A percentile compares a stretch with the other conserved stretches of the same genome.
Conservation (phyloP, 2,888 invertebrate species). For the Callyntrura sp. region DNA sequence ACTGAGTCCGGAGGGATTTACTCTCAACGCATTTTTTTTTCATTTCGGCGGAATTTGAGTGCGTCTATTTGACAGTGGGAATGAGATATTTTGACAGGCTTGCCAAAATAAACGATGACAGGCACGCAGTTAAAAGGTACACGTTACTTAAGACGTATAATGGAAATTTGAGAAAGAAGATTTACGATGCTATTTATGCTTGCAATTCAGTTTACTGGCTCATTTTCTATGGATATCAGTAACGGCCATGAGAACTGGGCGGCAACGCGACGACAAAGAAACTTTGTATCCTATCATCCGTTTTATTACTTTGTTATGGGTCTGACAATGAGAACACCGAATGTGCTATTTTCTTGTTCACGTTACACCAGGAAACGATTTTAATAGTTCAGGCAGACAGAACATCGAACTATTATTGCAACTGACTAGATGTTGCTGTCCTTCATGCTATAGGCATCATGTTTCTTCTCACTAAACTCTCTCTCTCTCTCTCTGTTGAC, state of each 20-base stretch:
- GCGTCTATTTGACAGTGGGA: slow-evolving; percentile 28
- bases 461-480: too few species aligned
- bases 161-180: slow-evolving; percentile 47
- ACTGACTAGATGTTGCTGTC: background rate
- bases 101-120: slow-evolving; percentile 74
- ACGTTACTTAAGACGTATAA: background rate
- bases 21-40: slow-evolving; percentile 38
- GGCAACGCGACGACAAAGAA: slow-evolving; percentile 45
- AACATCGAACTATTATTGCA: background rate
- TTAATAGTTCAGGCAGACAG: background rate
- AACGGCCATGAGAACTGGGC: slow-evolving; percentile 59
- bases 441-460: too few species aligned
- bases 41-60: slow-evolving; percentile 26
- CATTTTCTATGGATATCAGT: slow-evolving; percentile 9
- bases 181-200: slow-evolving; percentile 51
- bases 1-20: background rate
- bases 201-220: slow-evolving; percentile 24
- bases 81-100: slow-evolving; percentile 62
- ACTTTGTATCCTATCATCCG: slow-evolving; percentile 51
- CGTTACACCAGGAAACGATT: background rate
- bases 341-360: slow-evolving; percentile 8
- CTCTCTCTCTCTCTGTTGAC: too few species aligned
- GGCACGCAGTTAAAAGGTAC: slow-evolving; percentile 56
- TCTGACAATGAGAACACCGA: slow-evolving; percentile 28
- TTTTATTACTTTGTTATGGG: slow-evolving; percentile 73